These are phyloP conservation scores for Pycnonotus jocosus DNA, from an alignment of 2,113 vertebrate genomes.

Conservation along the genomic window DNA sequence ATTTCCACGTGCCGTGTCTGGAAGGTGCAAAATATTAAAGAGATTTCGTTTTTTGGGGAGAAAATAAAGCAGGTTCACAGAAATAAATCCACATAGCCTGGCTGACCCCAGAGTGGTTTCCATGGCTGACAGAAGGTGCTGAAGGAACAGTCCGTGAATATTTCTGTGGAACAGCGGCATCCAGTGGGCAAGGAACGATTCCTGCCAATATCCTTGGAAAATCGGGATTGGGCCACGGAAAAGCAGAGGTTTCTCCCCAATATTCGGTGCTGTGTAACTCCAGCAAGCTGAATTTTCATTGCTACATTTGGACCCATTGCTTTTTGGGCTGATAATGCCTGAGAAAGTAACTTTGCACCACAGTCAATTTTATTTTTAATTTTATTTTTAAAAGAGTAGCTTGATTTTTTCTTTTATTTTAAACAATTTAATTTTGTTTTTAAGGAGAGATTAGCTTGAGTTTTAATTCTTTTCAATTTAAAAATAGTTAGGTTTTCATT, in stretches of 20 bases:
- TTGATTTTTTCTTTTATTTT: background rate
- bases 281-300: background rate
- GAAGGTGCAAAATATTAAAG: background rate
- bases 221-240: accelerated
- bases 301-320: background rate
- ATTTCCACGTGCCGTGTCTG: too few species aligned
- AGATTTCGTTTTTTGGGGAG: background rate
- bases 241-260: background rate
- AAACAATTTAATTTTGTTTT: background rate
- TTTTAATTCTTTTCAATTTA: background rate
- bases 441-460: background rate
- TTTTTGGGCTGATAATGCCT: background rate
- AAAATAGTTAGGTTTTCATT: background rate
- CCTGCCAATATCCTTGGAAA: background rate
- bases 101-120: background rate
- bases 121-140: background rate
- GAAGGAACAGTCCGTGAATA: accelerated
- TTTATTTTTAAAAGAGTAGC: background rate
- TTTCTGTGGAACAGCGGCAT: constrained; percentile 36
- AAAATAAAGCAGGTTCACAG: background rate
- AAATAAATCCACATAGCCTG: accelerated
- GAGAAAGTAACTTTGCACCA: background rate
- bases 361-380: background rate
- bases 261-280: background rate
- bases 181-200: background rate